These are phyloP conservation scores for Intellagama lesueurii DNA, from an alignment of 2,797 vertebrate genomes.

Conservation along the genomic window DNA sequence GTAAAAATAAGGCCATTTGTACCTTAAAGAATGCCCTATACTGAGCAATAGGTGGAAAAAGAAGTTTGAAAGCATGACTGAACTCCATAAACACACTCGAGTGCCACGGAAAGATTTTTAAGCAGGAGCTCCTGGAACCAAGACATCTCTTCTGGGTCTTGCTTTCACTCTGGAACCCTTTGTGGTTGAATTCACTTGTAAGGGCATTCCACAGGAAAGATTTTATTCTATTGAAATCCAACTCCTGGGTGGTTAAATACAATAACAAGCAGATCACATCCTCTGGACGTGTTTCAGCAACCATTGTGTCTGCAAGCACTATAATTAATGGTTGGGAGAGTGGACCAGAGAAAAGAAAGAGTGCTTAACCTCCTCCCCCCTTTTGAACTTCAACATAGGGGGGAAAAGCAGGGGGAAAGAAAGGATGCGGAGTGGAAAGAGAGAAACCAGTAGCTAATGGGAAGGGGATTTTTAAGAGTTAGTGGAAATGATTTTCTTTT, in stretches of 20 bases:
- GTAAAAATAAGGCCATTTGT: not conserved
- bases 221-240: slow-evolving; percentile 19
- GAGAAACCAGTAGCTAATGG: not conserved
- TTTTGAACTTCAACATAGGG: not conserved
- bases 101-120: not conserved
- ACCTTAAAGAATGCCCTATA: not conserved
- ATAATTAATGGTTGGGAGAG: not conserved
- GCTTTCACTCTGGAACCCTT: not conserved
- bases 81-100: not conserved
- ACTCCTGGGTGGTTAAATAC: not conserved
- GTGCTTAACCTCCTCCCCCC: not conserved
- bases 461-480: not conserved
- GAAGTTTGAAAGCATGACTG: slow-evolving; percentile 6
- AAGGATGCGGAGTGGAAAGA: too few relatives aligned
- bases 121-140: not conserved
- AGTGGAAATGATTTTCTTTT: not conserved
- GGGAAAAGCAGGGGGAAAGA: not conserved
- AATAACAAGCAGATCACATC: not conserved
- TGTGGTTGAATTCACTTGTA: slow-evolving; percentile 8
- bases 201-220: not conserved
- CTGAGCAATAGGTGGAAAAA: not conserved
- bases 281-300: slow-evolving; percentile 13
- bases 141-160: not conserved
- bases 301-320: not conserved
- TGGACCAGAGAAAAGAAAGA: not conserved